Evolutionary conservation across 1,140 invertebrate genomes (phyloP).

Genomic region (Philotrypesis tridentata): DNA sequence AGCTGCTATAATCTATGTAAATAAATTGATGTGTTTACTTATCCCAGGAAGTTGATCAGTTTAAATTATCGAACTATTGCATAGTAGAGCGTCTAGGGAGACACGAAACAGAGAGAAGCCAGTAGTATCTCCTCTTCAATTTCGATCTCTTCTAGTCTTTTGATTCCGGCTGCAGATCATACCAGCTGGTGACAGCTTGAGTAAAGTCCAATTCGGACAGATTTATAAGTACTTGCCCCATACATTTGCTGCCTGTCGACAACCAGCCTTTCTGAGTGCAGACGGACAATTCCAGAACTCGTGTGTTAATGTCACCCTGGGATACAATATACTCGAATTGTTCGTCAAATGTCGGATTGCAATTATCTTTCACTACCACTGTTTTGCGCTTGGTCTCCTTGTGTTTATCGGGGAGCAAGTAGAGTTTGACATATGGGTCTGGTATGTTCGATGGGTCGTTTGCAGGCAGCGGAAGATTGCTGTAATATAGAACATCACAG

Average conservation of each 20-base stretch:
- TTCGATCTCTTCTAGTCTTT: constrained; percentile 66
- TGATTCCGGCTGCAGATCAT: constrained; percentile 80
- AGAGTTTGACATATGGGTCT: constrained; percentile 96
- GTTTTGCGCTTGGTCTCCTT: constrained; percentile 95
- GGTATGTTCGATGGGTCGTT: constrained; percentile 92
- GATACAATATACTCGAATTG: constrained; percentile 90
- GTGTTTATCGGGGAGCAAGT: constrained; percentile 89
- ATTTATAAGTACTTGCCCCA: constrained; percentile 84
- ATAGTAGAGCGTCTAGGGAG: background rate
- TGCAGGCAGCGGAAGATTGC: constrained; percentile 83
- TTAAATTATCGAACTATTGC: background rate
- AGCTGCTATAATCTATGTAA: too few species aligned
- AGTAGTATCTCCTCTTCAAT: constrained; percentile 22
- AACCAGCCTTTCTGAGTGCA: constrained; percentile 88
- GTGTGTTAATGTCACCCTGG: constrained; percentile 82
- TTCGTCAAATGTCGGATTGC: constrained; percentile 93
- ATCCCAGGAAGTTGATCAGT: background rate
- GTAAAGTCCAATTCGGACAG: constrained; percentile 79
- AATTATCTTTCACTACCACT: constrained; percentile 88
- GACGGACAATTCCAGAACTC: constrained; percentile 86
- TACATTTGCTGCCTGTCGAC: constrained; percentile 83
- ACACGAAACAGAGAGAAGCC: background rate
- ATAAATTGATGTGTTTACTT: too few species aligned
- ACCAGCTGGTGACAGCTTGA: constrained; percentile 81
- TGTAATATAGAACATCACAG: constrained; percentile 64